phyloP scores from a whole-genome alignment of 92 coral and sea anemone species.

The Diadumene lineata region DNA sequence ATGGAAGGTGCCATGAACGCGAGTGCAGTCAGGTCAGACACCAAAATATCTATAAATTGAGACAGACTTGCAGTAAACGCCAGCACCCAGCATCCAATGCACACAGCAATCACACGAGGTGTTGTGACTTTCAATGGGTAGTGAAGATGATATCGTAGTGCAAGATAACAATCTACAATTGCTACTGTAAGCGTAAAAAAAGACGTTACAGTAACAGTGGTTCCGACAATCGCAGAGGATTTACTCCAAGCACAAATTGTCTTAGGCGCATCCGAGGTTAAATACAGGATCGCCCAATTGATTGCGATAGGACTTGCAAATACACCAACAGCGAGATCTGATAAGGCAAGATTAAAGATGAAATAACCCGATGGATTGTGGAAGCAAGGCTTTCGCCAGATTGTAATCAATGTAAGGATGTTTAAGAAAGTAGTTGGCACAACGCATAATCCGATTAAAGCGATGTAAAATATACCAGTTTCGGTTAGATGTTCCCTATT shows the following conservation, averaged over 20 bases:
- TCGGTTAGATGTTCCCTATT: not conserved
- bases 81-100: not conserved
- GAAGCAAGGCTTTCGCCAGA: not conserved
- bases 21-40: not conserved
- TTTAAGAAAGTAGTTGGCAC: not conserved
- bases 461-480: not conserved
- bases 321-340: conserved; percentile 2
- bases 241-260: not conserved
- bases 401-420: not conserved
- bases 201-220: not conserved
- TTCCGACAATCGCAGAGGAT: not conserved
- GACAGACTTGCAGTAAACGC: not conserved
- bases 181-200: not conserved
- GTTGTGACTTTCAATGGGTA: not conserved
- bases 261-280: no score
- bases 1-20: not conserved
- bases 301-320: not conserved
- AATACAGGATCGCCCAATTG: not conserved
- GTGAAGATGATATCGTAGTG: conserved; percentile 1
- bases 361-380: conserved; percentile 5
- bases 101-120: not conserved
- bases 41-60: not conserved
- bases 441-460: not conserved
- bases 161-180: conserved; percentile 13
- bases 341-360: conserved; percentile 5